Base-by-base conservation (phyloP, 2,113 vertebrate species). In the Lota lota region DNA sequence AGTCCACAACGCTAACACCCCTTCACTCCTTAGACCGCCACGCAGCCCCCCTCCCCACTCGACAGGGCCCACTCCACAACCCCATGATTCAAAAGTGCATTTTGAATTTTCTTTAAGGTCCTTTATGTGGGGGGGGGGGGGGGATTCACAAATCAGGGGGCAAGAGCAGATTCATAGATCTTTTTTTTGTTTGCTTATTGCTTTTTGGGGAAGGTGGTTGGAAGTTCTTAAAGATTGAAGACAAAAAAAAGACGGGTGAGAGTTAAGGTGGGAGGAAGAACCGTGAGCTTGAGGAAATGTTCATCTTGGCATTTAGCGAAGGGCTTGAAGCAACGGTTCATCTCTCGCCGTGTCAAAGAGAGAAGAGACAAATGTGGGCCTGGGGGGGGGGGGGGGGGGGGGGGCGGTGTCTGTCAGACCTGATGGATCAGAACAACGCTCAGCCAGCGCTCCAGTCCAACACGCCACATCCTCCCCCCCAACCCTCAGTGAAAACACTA, bases 341-440 rank as follows among this genome's bases (percentile, higher is more conserved):
- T 78, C 75, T 83, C 83, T 80, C 77, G 82, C 66, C 10, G 61
- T 74, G 80, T 81, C 83, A 84, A 68, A 75, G n/a, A 61, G 51
- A 79, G 63, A 70, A 72, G 79, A 88, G 85, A 88, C 74, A 80
- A 83, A 88, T 82, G 88, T 84, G 68, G 53, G 84, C 87, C 79
- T 1, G 77, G 79, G 82, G 36, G 5, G 3, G 36, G 36, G 36
- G 36, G 36, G 36, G 3, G 36, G 36, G 24, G 24, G 4, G 24
- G n/a, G 83, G 84, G 76, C 78, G 64, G 67, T 76, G 72, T 87
- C 83, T 85, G 89, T 87, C 88, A 87, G 53, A 87, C 76, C 76
- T 87, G 87, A 90, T 85, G 84, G 84, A 88, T 85, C 83, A 81
- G 82, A 87, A 83, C 61, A 78, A 85, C 74, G 79, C 83, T 82